These are phyloP conservation scores for Dicaeum eximium DNA, from an alignment of 2,113 vertebrate genomes.

Conservation along the genomic window DNA sequence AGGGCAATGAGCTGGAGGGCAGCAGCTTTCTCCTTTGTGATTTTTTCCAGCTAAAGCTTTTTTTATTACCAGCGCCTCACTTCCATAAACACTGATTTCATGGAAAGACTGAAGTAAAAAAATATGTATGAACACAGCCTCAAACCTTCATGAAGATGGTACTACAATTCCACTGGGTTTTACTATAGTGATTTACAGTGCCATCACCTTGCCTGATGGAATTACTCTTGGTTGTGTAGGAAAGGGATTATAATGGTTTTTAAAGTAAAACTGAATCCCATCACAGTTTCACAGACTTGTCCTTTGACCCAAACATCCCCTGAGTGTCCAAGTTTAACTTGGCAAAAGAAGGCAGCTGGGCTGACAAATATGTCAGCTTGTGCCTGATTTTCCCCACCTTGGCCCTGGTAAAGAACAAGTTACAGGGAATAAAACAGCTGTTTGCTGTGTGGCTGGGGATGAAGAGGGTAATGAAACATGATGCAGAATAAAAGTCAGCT, in stretches of 20 bases:
- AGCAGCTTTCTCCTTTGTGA: not conserved
- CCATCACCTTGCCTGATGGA: not conserved
- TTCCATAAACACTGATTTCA: not conserved
- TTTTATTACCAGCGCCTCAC: not conserved
- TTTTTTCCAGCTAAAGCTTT: not conserved
- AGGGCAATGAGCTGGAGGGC: not conserved
- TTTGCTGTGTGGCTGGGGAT: not conserved
- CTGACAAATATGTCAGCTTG: not conserved
- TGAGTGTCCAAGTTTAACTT: not conserved
- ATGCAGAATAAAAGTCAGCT: constrained; percentile 24
- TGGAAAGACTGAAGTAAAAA: not conserved
- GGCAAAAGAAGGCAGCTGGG: not conserved
- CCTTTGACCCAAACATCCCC: not conserved
- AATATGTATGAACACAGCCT: not conserved
- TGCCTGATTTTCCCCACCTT: not conserved
- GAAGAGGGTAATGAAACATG: constrained; percentile 31
- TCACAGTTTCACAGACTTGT: not conserved
- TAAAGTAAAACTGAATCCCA: not conserved
- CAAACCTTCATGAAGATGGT: not conserved
- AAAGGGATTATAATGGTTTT: not conserved
- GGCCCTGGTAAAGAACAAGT: not conserved
- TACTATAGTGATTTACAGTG: not conserved
- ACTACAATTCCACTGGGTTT: not conserved
- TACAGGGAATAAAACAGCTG: constrained; percentile 32
- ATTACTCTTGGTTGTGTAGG: not conserved